These are phyloP conservation scores for Synanthedon myopaeformis DNA, from an alignment of 2,888 invertebrate genomes.

Conservation along the genomic window DNA sequence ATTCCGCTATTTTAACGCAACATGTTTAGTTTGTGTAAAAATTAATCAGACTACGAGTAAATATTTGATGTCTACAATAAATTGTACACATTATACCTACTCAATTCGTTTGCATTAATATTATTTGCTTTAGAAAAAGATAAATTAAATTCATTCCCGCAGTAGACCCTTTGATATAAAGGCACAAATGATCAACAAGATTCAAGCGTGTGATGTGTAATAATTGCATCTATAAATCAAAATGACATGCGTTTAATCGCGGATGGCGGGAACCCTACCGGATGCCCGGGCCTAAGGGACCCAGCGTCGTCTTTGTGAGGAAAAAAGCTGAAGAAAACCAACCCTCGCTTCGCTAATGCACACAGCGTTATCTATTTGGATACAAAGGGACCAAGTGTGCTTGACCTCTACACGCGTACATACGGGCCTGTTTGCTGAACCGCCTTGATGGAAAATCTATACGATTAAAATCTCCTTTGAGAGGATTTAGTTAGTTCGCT, in stretches of 20 bases:
- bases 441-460: background rate
- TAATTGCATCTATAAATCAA: constrained; percentile 61
- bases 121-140: constrained; percentile 19
- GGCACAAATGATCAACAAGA: constrained; percentile 15
- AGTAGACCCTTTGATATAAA: constrained; percentile 11
- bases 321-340: constrained; percentile 42
- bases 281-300: constrained; percentile 24
- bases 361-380: constrained; percentile 51
- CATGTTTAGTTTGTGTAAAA: no score
- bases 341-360: constrained; percentile 59
- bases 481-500: background rate
- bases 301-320: constrained; percentile 22
- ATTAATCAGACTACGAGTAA: no score
- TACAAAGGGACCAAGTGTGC: constrained; percentile 50
- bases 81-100: no score
- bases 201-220: constrained; percentile 25
- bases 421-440: background rate
- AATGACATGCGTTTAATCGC: constrained; percentile 58
- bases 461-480: background rate
- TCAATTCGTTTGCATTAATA: constrained; percentile 11
- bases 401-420: constrained; percentile 44
- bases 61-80: no score
- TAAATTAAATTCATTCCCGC: constrained; percentile 9
- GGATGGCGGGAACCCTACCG: constrained; percentile 35
- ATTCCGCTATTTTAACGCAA: no score